Percentiles rank a stretch among this genome's conserved stretches.
Conservation (phyloP, 2,888 invertebrate species). For the Tenthredo notha region DNA sequence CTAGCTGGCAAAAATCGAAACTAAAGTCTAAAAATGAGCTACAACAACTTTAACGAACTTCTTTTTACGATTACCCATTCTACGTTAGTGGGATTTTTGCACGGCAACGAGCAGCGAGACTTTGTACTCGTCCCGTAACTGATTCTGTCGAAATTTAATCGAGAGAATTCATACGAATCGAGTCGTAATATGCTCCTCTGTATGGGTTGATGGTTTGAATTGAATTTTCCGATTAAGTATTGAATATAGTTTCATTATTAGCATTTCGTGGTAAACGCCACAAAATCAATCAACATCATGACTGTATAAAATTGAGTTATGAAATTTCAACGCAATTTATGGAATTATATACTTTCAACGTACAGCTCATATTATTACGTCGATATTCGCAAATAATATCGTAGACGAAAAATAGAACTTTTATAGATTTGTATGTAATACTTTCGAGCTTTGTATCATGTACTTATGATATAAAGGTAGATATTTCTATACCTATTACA, state of each 20-base stretch:
- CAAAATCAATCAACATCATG: not conserved
- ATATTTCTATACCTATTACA: not conserved
- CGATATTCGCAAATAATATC: no score
- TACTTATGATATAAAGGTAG: not conserved
- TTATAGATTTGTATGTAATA: not conserved
- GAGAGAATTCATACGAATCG: not conserved
- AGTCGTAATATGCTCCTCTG: not conserved
- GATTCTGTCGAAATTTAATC: constrained; percentile 15
- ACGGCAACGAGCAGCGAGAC: not conserved
- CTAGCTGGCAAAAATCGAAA: constrained; percentile 36
- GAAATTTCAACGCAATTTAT: not conserved
- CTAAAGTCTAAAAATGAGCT: constrained; percentile 36
- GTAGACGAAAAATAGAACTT: not conserved
- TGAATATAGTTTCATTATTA: not conserved
- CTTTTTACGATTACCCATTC: not conserved
- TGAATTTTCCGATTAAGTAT: not conserved
- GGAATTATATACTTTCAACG: no score
- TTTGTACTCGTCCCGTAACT: not conserved
- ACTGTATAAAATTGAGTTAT: not conserved
- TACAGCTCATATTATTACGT: no score
- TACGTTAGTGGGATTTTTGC: not conserved
- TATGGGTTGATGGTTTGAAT: not conserved
- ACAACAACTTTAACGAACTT: constrained; percentile 23
- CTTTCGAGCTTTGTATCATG: not conserved
- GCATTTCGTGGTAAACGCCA: not conserved